phyloP scores from a whole-genome alignment of 1,140 invertebrate genomes.

The Trialeurodes vaporariorum region DNA sequence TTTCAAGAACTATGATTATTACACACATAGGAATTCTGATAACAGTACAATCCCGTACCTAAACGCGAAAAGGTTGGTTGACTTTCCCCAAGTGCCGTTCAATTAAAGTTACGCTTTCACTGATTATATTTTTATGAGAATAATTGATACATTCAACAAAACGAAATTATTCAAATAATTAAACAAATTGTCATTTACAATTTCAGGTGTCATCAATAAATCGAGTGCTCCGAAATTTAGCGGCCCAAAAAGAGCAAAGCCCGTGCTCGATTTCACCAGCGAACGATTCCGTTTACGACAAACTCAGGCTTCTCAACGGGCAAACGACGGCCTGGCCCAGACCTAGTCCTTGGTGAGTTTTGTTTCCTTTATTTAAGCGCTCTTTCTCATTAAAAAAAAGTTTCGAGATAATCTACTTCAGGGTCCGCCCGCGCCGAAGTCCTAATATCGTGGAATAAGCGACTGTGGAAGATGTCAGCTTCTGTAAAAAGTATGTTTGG shows the following conservation, averaged over 20 bases:
- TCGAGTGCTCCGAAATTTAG: slow-evolving; percentile 87
- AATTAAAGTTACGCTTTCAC: no score
- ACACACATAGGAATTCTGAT: no score
- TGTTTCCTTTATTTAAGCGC: neutral
- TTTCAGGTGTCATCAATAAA: slow-evolving; percentile 94
- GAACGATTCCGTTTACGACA: slow-evolving; percentile 68
- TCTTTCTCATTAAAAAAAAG: neutral
- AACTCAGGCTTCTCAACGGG: slow-evolving; percentile 68
- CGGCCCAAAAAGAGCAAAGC: slow-evolving; percentile 67
- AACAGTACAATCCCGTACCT: no score
- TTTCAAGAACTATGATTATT: no score
- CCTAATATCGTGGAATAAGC: no score
- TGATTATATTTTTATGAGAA: no score
- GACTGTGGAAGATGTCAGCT: no score
- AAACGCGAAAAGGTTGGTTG: no score
- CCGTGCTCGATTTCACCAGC: slow-evolving; percentile 28
- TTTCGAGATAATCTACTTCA: neutral
- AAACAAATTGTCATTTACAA: neutral
- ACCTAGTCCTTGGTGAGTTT: slow-evolving; percentile 42
- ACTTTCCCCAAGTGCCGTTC: no score
- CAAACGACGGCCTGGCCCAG: slow-evolving; percentile 51
- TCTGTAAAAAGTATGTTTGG: no score
- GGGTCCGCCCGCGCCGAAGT: neutral
- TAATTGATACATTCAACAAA: no score
- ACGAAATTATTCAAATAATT: no score